Evolutionary conservation across 2,113 vertebrate genomes (phyloP), one percentile per base, ranked within the genome.

Genomic region (Saccopteryx bilineata): DNA sequence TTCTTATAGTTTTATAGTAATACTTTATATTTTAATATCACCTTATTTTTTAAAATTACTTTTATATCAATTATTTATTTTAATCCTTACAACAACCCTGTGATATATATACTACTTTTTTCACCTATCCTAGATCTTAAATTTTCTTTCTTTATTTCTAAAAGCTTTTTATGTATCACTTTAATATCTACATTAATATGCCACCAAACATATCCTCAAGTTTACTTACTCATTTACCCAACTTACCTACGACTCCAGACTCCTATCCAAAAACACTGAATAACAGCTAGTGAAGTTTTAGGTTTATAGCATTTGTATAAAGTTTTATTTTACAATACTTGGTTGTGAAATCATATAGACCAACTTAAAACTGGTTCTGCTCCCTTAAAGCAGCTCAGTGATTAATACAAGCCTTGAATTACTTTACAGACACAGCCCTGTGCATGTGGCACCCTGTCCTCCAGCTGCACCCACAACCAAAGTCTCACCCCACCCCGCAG

Each of bases 11-110:
- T 75, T 63, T 79, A 85, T 69, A 86, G 9, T 60, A 26, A 83
- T 87, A 58, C 4, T 65, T 65, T 76, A 60, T 69, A 54, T 83
- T 69, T 90, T 85, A 71, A n/a, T 85, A 23, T 72, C 12, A 87
- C 3, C 83, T 76, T 78, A 76, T 58, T 65, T 17, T 54, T 94
- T 72, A 58, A 84, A 92, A 74, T 89, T 85, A 68, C 4, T 74
- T 94, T 63, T 9, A 54, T 33, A 78, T n/a, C 39, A 33, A 58
- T 58, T 85, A 78, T 69, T 69, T 82, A 75, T 68, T 92, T 84
- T 84, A 76, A 76, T 66, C 11, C 60, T 85, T 65, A 78, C 17
- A 93, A 81, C n/a, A 65, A 56, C 19, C 3, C 23, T 85, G 5
- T 69, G 52, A 61, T 60, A 74, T 58, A 28, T 65, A 10, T 60